These are phyloP conservation scores for Eurois occulta DNA, from an alignment of 2,888 invertebrate species.

Conservation along the genomic window DNA sequence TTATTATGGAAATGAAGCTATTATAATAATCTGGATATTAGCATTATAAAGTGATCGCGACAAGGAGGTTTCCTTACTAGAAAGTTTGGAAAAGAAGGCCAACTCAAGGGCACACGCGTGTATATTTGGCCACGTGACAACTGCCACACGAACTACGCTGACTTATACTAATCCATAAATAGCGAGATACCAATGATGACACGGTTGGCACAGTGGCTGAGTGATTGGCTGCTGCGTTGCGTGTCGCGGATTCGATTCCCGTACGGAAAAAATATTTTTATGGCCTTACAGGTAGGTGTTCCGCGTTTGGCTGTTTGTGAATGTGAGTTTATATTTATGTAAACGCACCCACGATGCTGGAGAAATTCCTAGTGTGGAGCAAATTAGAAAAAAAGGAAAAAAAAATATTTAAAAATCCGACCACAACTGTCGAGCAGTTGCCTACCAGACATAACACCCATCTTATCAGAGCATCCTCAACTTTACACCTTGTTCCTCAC, in stretches of 20 bases:
- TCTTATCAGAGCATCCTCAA: background rate
- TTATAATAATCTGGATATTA: slow-evolving; percentile 68
- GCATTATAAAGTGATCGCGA: slow-evolving; percentile 63
- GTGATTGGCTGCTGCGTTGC: no score
- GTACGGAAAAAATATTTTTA: no score
- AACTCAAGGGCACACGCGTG: background rate
- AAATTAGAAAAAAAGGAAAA: no score
- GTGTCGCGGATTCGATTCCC: no score
- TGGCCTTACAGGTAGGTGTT: no score
- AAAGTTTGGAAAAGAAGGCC: slow-evolving; percentile 17
- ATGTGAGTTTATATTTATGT: no score
- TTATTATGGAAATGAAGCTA: slow-evolving; percentile 65
- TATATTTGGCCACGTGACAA: background rate
- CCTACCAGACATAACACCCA: background rate
- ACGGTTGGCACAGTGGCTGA: no score
- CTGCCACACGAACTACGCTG: background rate
- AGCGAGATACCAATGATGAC: no score
- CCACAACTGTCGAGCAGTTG: background rate
- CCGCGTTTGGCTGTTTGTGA: no score
- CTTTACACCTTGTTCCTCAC: background rate
- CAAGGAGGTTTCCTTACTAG: slow-evolving; percentile 21
- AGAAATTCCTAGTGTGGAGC: no score
- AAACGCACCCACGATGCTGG: no score
- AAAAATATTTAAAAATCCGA: no score
- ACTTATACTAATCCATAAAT: background rate